phyloP scores from a whole-genome alignment of 2,113 vertebrate species.

The Glareola pratincola region DNA sequence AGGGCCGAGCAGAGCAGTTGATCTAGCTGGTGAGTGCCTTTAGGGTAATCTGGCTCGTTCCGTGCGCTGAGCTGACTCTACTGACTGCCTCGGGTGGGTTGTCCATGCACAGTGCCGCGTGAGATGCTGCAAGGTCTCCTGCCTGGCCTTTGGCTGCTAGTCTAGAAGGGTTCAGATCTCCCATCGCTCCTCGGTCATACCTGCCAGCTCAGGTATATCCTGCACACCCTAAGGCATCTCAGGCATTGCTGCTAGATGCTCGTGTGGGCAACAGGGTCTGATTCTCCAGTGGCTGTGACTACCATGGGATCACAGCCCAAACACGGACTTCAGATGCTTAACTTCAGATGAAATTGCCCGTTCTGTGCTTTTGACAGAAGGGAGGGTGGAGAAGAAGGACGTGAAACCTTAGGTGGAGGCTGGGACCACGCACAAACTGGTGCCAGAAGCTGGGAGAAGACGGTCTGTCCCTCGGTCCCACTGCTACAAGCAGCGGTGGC shows the following conservation, averaged over 20 bases:
- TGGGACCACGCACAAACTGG: neutral
- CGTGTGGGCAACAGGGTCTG: neutral
- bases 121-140: neutral
- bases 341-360: neutral
- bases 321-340: neutral
- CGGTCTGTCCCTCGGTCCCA: neutral
- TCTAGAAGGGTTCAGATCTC: neutral
- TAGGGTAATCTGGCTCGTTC: neutral
- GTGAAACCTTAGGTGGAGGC: accelerated
- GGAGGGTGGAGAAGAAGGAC: neutral
- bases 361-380: neutral
- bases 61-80: neutral
- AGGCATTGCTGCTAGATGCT: neutral
- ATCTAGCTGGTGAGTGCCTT: neutral
- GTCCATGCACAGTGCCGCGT: neutral
- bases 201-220: neutral
- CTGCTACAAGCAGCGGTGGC: neutral
- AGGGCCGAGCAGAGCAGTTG: neutral
- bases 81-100: neutral
- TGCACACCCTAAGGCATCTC: neutral
- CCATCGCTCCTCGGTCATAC: neutral
- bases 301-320: neutral
- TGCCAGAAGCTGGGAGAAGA: neutral
- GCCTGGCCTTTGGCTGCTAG: neutral
- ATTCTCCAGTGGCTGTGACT: neutral